Evolutionary conservation across 2,797 vertebrate genomes (phyloP), one percentile per base, ranked within the genome.

Genomic region (Typhlichthys subterraneus): DNA sequence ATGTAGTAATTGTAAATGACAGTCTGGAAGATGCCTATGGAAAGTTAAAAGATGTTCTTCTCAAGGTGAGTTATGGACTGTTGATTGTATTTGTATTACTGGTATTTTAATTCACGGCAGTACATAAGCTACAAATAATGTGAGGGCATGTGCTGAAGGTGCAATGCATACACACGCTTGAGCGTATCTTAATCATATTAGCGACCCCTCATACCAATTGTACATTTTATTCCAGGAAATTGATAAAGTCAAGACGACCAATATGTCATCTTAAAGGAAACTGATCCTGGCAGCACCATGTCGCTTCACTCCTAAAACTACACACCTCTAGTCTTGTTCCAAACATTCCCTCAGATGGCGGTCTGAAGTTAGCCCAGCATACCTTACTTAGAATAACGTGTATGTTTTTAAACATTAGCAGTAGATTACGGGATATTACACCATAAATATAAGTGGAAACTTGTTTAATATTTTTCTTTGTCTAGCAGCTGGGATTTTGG

Each of bases 1-100:
- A 99, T 77, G 63, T 91, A 54, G 50, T 96, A 53, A 94, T 99
- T 57, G 14, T 98, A 69, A 99, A 99, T 1, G 93, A 98, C 72
- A 76, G 91, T 55, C 87, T 99, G 87, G 95, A 97, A 1, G 78
- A 85, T 1, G 96, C 98, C 2, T 99, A 97, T 45, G 73, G 31
- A 0, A 72, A 84, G 9, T 64, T 99, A 85, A 95, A 93, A 88
- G 69, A 80, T 0, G 45, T 81, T 11, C 94, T 99, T 12, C 85
- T 90, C 1, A 91, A 94, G 94, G 97, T 98, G 83, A 93, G 91
- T 73, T 19, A 15, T 12, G 23, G 23, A 29, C 23, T 4, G 23
- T 29, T 23, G 3, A 23, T 23, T 23, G 23, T 4, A 23, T 23
- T 23, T 23, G 23, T 23, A 23, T 23, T 23, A 23, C 23, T 23